Percentiles rank a stretch among this genome's conserved stretches.
phyloP scores from a whole-genome alignment of 1,140 invertebrate genomes.

The Apis dorsata region DNA sequence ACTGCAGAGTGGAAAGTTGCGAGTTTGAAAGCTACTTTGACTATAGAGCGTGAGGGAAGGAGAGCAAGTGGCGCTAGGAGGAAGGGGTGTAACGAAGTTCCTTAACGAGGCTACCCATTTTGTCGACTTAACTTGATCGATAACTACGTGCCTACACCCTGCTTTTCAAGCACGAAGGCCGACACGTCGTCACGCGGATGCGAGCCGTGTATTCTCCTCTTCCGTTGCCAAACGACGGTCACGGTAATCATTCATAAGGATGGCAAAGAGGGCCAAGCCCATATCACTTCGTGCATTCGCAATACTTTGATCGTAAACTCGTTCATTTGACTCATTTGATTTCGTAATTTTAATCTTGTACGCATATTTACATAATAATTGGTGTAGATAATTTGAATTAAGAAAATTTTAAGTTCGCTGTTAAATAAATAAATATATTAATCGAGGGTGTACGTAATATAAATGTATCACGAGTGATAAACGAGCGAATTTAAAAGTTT shows the following conservation, averaged over 20 bases:
- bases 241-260: background rate
- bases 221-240: constrained; percentile 15
- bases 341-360: background rate
- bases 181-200: constrained; percentile 58
- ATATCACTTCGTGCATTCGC: no score
- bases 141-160: constrained; percentile 68
- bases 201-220: constrained; percentile 54
- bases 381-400: no score
- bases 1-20: constrained; percentile 72
- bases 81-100: constrained; percentile 70
- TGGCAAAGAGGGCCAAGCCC: no score
- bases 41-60: constrained; percentile 52
- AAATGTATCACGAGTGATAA: background rate
- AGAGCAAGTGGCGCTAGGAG: constrained; percentile 33
- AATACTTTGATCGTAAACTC: no score
- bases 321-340: background rate
- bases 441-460: background rate
- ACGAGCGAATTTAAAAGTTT: background rate
- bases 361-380: no score
- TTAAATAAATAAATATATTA: background rate
- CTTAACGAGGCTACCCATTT: constrained; percentile 75
- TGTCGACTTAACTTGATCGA: constrained; percentile 73
- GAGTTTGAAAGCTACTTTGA: constrained; percentile 75
- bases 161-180: constrained; percentile 58
- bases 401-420: background rate